phyloP scores from a whole-genome alignment of 2,797 vertebrate species.

The Phrynocephalus vlangalii region DNA sequence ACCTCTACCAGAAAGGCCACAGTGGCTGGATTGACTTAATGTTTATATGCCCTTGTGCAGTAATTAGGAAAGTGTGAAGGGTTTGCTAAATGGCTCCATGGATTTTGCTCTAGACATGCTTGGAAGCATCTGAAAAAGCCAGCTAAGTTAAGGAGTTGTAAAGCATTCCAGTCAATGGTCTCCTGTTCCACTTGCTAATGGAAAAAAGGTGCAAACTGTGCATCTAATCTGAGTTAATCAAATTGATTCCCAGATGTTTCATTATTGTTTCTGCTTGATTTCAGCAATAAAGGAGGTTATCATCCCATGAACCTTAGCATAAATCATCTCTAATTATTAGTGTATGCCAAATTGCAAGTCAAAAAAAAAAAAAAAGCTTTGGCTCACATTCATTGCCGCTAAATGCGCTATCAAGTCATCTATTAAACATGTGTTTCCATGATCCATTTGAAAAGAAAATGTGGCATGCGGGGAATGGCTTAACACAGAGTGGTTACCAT shows the following conservation, averaged over 20 bases:
- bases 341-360: neutral
- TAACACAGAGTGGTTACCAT: neutral
- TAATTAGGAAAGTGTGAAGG: neutral
- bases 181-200: neutral
- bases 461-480: neutral
- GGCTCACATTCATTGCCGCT: neutral
- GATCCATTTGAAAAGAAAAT: neutral
- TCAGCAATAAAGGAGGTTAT: constrained; percentile 20
- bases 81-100: constrained; percentile 13
- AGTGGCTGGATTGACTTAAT: constrained; percentile 30
- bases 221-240: neutral
- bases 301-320: neutral
- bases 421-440: neutral
- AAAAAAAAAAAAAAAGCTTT: neutral
- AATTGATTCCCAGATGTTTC: neutral
- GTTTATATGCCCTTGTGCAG: constrained; percentile 20
- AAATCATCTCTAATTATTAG: neutral
- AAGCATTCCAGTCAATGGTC: neutral
- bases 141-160: constrained; percentile 24
- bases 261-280: neutral
- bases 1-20: constrained; percentile 1
- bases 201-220: neutral
- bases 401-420: neutral
- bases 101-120: neutral
- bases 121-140: constrained; percentile 32